Conservation (phyloP, 2,888 invertebrate species). For the Flexamia atlantica region DNA sequence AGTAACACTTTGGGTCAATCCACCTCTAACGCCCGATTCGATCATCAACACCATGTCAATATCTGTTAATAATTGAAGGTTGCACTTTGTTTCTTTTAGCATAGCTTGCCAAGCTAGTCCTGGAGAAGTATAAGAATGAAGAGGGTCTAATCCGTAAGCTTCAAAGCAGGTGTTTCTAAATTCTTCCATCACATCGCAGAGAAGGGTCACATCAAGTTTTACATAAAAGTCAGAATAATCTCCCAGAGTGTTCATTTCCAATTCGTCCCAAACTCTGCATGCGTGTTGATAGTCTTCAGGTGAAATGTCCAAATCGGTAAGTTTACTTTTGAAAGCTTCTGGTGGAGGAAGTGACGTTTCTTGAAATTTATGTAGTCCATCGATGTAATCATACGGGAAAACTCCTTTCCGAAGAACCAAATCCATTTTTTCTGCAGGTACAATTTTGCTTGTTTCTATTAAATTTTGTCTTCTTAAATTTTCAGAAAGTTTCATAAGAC, state of each 20-base stretch:
- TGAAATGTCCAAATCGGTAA: constrained; percentile 68
- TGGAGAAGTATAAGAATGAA: constrained; percentile 60
- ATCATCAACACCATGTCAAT: constrained; percentile 63
- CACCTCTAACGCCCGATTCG: constrained; percentile 64
- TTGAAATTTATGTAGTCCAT: constrained; percentile 48
- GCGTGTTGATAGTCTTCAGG: constrained; percentile 72
- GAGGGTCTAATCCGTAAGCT: constrained; percentile 60
- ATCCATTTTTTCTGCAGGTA: neutral
- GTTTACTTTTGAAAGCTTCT: constrained; percentile 69
- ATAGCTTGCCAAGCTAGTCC: constrained; percentile 61
- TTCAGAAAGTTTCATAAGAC: constrained; percentile 1
- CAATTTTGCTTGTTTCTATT: constrained; percentile 7
- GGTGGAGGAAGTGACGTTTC: constrained; percentile 68
- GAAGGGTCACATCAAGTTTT: constrained; percentile 60
- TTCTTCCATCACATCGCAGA: constrained; percentile 65
- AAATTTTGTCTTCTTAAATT: neutral
- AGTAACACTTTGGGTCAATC: constrained; percentile 53
- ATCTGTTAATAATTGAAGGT: constrained; percentile 63
- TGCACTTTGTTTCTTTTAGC: constrained; percentile 60
- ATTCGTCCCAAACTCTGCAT: constrained; percentile 71
- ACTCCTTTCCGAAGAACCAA: constrained; percentile 61
- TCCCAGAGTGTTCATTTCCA: constrained; percentile 71
- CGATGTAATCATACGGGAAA: constrained; percentile 68
- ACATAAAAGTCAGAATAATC: constrained; percentile 70
- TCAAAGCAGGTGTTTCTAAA: constrained; percentile 59